Evolutionary conservation across 35 echinoderm and acorn worm genomes (phyloP).

Genomic region (Diadema setosum): DNA sequence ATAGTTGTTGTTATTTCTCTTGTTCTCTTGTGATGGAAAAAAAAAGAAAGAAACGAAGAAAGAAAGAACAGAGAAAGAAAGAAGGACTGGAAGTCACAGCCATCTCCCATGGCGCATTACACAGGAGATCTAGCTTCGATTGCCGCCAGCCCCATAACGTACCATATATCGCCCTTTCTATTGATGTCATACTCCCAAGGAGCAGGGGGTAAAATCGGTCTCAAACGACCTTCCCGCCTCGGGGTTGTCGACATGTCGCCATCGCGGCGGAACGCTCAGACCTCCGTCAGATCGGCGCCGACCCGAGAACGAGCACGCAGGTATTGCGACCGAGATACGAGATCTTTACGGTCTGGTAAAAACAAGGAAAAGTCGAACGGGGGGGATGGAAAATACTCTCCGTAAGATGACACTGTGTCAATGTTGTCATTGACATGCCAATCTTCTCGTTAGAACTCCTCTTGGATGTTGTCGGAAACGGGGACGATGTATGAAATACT

Average conservation of each 20-base stretch:
- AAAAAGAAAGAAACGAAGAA: too few species aligned
- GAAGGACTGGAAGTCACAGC: not conserved
- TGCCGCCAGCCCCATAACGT: not conserved
- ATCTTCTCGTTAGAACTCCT: not conserved
- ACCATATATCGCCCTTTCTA: not conserved
- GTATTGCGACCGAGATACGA: not conserved
- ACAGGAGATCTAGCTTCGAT: not conserved
- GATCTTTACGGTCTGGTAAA: too few species aligned
- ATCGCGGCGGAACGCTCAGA: not conserved
- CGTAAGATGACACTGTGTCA: slow-evolving; percentile 6
- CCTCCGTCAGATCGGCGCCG: not conserved
- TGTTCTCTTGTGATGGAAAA: too few species aligned
- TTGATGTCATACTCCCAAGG: not conserved
- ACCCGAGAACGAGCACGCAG: not conserved
- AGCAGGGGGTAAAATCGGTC: too few species aligned
- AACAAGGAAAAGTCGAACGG: too few species aligned
- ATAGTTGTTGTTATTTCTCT: too few species aligned
- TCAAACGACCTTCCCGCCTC: too few species aligned
- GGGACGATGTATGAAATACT: too few species aligned
- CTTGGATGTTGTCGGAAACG: too few species aligned
- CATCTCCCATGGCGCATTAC: not conserved
- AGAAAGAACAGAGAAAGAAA: too few species aligned
- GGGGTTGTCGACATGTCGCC: not conserved
- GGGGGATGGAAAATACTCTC: not conserved
- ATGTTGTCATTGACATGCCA: slow-evolving; percentile 11